phyloP scores from a whole-genome alignment of 2,888 invertebrate genomes.

The Crossocerus cetratus region DNA sequence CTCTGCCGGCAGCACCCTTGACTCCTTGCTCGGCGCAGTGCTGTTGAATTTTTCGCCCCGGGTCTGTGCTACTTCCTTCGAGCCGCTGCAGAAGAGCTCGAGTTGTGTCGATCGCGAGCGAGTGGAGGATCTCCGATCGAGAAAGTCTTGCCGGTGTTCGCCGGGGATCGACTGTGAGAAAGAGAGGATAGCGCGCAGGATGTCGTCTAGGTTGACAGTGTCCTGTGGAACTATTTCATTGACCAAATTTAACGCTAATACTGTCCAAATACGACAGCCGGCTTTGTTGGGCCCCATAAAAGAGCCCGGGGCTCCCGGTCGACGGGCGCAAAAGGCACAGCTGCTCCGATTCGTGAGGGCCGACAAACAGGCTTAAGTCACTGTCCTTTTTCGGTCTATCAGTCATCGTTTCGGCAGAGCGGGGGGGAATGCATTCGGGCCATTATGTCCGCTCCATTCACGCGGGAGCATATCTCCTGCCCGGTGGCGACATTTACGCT shows the following conservation, averaged over 20 bases:
- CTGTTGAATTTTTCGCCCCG: not conserved
- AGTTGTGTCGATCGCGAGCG: no score
- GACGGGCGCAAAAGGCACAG: conserved; percentile 49
- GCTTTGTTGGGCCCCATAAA: conserved; percentile 61
- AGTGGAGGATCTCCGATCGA: conserved; percentile 1
- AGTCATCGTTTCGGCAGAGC: conserved; percentile 60
- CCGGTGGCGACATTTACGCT: conserved; percentile 55
- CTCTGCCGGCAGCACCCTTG: not conserved
- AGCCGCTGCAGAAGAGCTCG: no score
- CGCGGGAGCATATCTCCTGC: conserved; percentile 35
- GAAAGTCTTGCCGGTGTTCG: conserved; percentile 13
- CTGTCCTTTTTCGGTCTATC: conserved; percentile 65
- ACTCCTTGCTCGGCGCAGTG: not conserved
- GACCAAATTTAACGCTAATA: conserved; percentile 75
- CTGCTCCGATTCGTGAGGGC: conserved; percentile 59
- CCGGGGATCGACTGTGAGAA: conserved; percentile 13
- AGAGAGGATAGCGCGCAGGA: not conserved
- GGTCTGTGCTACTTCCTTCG: no score
- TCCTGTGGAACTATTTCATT: conserved; percentile 65
- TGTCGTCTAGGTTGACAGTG: not conserved
- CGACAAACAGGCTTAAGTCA: conserved; percentile 68
- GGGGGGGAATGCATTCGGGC: conserved; percentile 60
- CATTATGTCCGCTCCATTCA: conserved; percentile 70
- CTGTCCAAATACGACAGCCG: conserved; percentile 72
- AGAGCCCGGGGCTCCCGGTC: conserved; percentile 42